phyloP scores from a whole-genome alignment of 1,140 invertebrate genomes.

The Lordiphosa clarofinis region DNA sequence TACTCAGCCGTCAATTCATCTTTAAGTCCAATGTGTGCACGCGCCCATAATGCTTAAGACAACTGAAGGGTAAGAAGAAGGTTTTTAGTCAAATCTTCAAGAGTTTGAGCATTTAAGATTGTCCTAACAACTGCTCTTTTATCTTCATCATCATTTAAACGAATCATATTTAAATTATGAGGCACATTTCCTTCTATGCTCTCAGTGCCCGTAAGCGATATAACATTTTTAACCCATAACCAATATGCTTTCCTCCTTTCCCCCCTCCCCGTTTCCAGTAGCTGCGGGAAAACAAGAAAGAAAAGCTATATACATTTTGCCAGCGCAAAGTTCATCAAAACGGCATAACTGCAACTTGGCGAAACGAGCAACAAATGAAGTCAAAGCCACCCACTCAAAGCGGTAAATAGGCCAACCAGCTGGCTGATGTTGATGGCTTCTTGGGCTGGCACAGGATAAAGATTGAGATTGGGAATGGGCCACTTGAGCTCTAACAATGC shows the following conservation, averaged over 20 bases:
- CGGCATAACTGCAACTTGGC: slow-evolving; percentile 32
- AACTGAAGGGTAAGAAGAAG: no score
- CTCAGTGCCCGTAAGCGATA: no score
- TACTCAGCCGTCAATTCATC: no score
- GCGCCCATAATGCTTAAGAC: no score
- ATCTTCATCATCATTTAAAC: no score
- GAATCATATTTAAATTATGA: no score
- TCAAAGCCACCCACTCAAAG: slow-evolving; percentile 36
- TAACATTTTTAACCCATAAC: no score
- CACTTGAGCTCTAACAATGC: slow-evolving; percentile 65
- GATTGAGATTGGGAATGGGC: slow-evolving; percentile 39
- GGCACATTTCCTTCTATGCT: not conserved
- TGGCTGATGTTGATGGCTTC: slow-evolving; percentile 7
- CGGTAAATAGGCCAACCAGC: slow-evolving; percentile 50
- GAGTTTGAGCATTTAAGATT: no score
- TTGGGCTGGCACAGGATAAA: slow-evolving; percentile 3
- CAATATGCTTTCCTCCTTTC: not conserved
- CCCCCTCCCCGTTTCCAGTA: no score
- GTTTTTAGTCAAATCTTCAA: no score
- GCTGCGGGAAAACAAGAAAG: slow-evolving; percentile 3
- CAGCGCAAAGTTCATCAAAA: slow-evolving; percentile 62
- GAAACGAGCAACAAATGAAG: slow-evolving; percentile 10
- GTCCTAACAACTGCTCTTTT: no score
- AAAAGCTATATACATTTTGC: slow-evolving; percentile 18
- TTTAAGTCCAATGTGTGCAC: no score